phyloP scores from a whole-genome alignment of 2,113 vertebrate species.

The Danio rerio region GRCz12tu NC_133194.1:30547501-30548000 shows the following conservation, averaged over 20 bases:
- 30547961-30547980: conserved; percentile 99
- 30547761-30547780: conserved; percentile 94
- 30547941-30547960: conserved; percentile 96
- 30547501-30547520: conserved; percentile 99
- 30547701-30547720: conserved; percentile 82
- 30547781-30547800: conserved; percentile 92
- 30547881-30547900: conserved; percentile 95
- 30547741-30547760: conserved; percentile 96
- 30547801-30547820: conserved; percentile 92
- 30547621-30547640: conserved; percentile 74
- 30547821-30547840: conserved; percentile 93
- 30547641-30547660: conserved; percentile 78
- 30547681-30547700: conserved; percentile 73
- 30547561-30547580: conserved; percentile 75
- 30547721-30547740: conserved; percentile 95
- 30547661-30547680: conserved; percentile 67
- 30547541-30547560: conserved; percentile 81
- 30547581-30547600: conserved; percentile 78
- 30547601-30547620: conserved; percentile 77
- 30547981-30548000: conserved; percentile 97
- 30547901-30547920: conserved; percentile 96
- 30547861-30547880: conserved; percentile 90
- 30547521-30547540: conserved; percentile 86
- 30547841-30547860: conserved; percentile 98
- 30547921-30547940: conserved; percentile 96